phyloP scores from a whole-genome alignment of 2,888 invertebrate species.

The Melinaea marsaeus region DNA sequence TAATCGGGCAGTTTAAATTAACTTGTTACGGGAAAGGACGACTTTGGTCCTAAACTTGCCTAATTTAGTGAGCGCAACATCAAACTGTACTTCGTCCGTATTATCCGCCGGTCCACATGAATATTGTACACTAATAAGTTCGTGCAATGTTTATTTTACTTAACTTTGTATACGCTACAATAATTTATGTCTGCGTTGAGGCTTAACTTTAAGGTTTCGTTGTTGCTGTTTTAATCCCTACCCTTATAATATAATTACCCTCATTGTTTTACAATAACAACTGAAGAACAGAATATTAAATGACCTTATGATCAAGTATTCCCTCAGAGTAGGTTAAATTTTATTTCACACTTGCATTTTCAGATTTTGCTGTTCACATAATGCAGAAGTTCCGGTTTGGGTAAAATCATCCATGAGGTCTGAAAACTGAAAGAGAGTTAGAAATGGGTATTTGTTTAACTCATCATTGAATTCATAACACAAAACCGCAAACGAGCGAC shows the following conservation, averaged over 20 bases:
- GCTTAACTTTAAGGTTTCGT: too few species aligned
- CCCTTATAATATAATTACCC: not conserved
- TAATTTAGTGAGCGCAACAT: conserved; percentile 71
- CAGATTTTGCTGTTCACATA: not conserved
- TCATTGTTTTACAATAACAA: too few species aligned
- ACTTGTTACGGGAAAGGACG: conserved; percentile 69
- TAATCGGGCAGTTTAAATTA: conserved; percentile 75
- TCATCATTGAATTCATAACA: too few species aligned
- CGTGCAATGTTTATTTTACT: too few species aligned
- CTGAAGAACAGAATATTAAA: too few species aligned
- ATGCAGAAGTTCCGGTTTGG: not conserved
- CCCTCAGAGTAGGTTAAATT: not conserved
- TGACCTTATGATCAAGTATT: not conserved
- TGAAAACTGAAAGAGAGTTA: conserved; percentile 28
- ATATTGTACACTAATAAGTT: too few species aligned
- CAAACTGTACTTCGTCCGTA: too few species aligned
- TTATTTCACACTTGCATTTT: not conserved
- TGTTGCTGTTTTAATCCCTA: not conserved
- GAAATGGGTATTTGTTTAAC: conserved; percentile 24
- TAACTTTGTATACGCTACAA: too few species aligned
- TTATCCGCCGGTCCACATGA: too few species aligned
- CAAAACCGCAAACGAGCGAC: conserved; percentile 15
- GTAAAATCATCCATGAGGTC: conserved; percentile 22
- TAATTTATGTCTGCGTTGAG: too few species aligned
- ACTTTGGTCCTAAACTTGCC: conserved; percentile 74